Evolutionary conservation across 2,797 vertebrate genomes (phyloP), one percentile per base, ranked within the genome.

Genomic region (Ciconia nigra): DNA sequence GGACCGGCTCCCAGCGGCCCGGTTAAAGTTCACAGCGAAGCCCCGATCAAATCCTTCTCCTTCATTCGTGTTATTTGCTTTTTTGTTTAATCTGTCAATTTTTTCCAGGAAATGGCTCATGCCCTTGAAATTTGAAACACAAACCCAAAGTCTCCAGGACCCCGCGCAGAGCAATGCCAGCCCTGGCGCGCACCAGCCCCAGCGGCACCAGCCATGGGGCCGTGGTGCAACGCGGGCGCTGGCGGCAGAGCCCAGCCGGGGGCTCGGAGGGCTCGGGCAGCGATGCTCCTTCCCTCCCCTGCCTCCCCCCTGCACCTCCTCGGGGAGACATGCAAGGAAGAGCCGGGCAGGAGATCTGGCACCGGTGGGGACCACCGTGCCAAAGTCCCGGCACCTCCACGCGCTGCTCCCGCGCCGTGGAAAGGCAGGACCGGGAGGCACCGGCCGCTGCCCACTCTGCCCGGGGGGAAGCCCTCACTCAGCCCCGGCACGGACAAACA

Each of bases 71-170:
- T 88, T 97, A 82, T 97, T 97, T 97, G 90, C 74, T 94, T 89
- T 89, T 97, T 94, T 87, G 78, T 87, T 93, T 95, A 93, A 96
- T 96, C 88, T 89, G 88, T 93, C 83, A 5, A 4, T 16, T 83
- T 89, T 95, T 97, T 97, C 97, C 94, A 97, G 96, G 97, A 97
- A 97, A 90, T 33, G 62, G 35, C 80, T 95, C 96, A 90, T 95
- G 96, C 83, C 96, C 96, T 97, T 97, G 96, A 97, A 94, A 97
- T 93, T 91, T 95, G 93, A 95, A 95, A 96, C 90, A 86, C 58
- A 35, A 95, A 73, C 49, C 73, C 93, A 42, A 73, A 91, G 83
- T 5, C 86, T 86, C 59, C 87, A 35, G 95, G 69, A 93, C 78
- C 92, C 84, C 7, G 9, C 4, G 28, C 72, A 51, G 85, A 74